Conservation (phyloP, 2,888 invertebrate genomes). For the Resseliella maxima region DNA sequence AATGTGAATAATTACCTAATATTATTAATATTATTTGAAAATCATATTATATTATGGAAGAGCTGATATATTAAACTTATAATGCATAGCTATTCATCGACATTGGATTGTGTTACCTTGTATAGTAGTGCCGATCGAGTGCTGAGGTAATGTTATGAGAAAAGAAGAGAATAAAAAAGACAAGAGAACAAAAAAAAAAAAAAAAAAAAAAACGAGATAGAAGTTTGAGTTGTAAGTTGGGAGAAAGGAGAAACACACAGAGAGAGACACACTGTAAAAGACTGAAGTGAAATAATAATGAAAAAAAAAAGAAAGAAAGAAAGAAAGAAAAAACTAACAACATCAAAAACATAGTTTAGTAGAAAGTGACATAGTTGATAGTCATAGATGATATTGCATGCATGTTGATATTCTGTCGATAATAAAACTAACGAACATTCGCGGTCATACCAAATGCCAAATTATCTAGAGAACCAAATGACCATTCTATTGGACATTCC, state of each 20-base stretch:
- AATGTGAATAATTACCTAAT: background rate
- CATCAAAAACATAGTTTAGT: too few species aligned
- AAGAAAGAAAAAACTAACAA: background rate
- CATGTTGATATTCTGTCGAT: constrained; percentile 1
- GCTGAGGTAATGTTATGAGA: too few species aligned
- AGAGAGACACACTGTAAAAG: too few species aligned
- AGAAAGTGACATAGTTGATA: background rate
- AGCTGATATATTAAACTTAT: background rate
- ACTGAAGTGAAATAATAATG: background rate
- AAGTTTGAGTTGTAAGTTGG: too few species aligned
- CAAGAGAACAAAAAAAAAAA: too few species aligned
- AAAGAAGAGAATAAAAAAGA: too few species aligned
- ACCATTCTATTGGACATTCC: background rate
- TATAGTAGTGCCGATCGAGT: background rate
- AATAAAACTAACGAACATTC: constrained; percentile 26
- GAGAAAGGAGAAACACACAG: background rate
- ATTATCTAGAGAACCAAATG: background rate
- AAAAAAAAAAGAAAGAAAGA: background rate
- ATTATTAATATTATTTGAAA: constrained; percentile 31
- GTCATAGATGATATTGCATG: background rate
- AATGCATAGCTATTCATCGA: background rate
- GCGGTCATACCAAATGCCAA: constrained; percentile 7
- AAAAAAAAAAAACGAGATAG: background rate
- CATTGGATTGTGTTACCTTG: background rate
- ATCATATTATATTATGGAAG: background rate